Conservation (phyloP, 2,113 vertebrate species). For the Rhinoderma darwinii region DNA sequence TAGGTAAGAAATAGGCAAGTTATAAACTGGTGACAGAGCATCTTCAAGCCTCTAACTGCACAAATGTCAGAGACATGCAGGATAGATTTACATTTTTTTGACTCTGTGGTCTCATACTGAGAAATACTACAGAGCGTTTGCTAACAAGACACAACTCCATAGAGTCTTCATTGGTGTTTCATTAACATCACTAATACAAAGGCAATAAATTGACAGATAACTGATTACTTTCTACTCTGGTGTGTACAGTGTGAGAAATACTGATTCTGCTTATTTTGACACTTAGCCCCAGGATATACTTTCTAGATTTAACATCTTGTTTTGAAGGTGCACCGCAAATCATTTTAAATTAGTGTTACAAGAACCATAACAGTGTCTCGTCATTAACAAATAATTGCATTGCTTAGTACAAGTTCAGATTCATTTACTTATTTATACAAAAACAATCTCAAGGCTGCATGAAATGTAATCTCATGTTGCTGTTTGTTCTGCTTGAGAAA, state of each 20-base stretch:
- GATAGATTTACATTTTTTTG: not conserved
- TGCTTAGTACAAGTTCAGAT: slow-evolving; percentile 52
- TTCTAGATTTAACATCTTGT: slow-evolving; percentile 51
- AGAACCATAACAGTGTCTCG: slow-evolving; percentile 41
- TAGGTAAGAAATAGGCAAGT: no score
- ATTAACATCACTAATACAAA: slow-evolving; percentile 39
- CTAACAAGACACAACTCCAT: slow-evolving; percentile 21
- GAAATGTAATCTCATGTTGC: slow-evolving; percentile 51
- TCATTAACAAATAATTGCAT: slow-evolving; percentile 56
- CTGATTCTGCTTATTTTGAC: slow-evolving; percentile 56
- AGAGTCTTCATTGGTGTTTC: slow-evolving; percentile 31
- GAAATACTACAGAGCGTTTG: not conserved
- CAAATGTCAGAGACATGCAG: not conserved
- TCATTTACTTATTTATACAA: slow-evolving; percentile 49
- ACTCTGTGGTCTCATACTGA: not conserved
- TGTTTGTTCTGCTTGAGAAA: slow-evolving; percentile 54
- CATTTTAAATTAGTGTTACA: slow-evolving; percentile 55
- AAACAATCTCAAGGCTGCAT: slow-evolving; percentile 50
- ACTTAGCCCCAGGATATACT: slow-evolving; percentile 56
- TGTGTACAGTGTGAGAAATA: slow-evolving; percentile 41
- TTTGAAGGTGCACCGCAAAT: slow-evolving; percentile 46
- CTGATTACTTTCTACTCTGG: slow-evolving; percentile 49
- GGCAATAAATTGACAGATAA: slow-evolving; percentile 35
- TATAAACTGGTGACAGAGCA: no score
- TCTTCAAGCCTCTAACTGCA: not conserved